Evolutionary conservation across 2,888 invertebrate species (phyloP).

Genomic region (Apomyelois bistriatella): DNA sequence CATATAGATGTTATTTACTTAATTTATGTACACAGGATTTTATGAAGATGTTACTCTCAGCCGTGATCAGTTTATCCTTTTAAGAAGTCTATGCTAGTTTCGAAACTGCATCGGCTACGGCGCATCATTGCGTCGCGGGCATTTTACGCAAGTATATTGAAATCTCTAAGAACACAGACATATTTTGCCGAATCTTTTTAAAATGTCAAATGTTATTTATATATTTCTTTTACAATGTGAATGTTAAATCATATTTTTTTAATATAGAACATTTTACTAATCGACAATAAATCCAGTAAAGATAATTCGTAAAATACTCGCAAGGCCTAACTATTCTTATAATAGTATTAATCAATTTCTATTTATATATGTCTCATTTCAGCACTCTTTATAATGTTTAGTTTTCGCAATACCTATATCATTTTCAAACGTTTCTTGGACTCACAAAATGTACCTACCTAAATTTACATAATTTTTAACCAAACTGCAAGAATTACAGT

Average conservation of each 20-base stretch:
- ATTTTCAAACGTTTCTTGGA: too few relatives aligned
- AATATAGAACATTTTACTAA: too few relatives aligned
- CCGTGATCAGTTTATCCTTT: not conserved
- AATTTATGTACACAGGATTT: too few relatives aligned
- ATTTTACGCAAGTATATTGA: conserved; percentile 4
- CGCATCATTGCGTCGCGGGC: not conserved
- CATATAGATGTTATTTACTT: too few relatives aligned
- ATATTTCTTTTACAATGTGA: not conserved
- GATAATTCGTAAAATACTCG: not conserved
- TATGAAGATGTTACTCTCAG: not conserved
- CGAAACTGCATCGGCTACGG: conserved; percentile 11
- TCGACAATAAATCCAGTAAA: too few relatives aligned
- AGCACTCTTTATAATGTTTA: conserved; percentile 15
- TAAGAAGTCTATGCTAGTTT: conserved; percentile 1
- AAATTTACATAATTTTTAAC: not conserved
- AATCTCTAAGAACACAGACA: not conserved
- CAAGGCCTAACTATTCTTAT: conserved; percentile 5
- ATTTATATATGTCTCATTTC: conserved; percentile 11
- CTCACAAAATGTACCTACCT: not conserved
- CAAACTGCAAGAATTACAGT: not conserved
- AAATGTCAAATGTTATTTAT: not conserved
- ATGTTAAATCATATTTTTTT: not conserved
- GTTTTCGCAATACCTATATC: not conserved
- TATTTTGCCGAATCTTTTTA: not conserved
- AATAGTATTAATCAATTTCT: not conserved